phyloP scores from a whole-genome alignment of 2,113 vertebrate species.

The Holacanthus passer region DNA sequence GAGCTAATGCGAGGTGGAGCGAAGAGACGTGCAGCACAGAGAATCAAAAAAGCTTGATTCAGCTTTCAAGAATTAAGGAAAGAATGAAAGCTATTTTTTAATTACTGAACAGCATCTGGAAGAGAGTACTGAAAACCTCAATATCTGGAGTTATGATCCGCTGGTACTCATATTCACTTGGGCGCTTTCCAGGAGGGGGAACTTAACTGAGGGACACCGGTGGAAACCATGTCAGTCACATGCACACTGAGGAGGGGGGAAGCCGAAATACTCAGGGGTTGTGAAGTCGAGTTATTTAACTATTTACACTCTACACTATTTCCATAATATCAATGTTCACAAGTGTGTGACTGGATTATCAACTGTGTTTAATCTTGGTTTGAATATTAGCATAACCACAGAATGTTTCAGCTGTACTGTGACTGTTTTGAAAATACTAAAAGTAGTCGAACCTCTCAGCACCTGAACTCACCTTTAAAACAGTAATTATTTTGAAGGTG shows the following conservation, averaged over 20 bases:
- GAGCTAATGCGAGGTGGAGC: conserved; percentile 39
- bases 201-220: conserved; percentile 40
- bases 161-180: conserved; percentile 74
- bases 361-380: neutral
- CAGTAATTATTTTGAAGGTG: neutral
- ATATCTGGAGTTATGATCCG: conserved; percentile 77
- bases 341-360: conserved; percentile 5
- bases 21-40: conserved; percentile 37
- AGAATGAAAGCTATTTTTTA: conserved; percentile 83
- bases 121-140: conserved; percentile 73
- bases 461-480: conserved; percentile 50
- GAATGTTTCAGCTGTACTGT: neutral
- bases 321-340: conserved; percentile 20
- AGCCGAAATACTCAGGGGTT: conserved; percentile 14
- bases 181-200: conserved; percentile 58
- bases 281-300: conserved; percentile 11
- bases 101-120: conserved; percentile 82
- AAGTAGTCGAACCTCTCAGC: conserved; percentile 14
- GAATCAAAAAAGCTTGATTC: conserved; percentile 65
- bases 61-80: conserved; percentile 76
- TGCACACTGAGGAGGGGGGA: neutral
- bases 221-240: conserved; percentile 44
- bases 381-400: conserved; percentile 23
- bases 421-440: conserved; percentile 19
- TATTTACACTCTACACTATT: conserved; percentile 19